Conservation (phyloP, 2,113 vertebrate genomes). For the Anguilla rostrata region DNA sequence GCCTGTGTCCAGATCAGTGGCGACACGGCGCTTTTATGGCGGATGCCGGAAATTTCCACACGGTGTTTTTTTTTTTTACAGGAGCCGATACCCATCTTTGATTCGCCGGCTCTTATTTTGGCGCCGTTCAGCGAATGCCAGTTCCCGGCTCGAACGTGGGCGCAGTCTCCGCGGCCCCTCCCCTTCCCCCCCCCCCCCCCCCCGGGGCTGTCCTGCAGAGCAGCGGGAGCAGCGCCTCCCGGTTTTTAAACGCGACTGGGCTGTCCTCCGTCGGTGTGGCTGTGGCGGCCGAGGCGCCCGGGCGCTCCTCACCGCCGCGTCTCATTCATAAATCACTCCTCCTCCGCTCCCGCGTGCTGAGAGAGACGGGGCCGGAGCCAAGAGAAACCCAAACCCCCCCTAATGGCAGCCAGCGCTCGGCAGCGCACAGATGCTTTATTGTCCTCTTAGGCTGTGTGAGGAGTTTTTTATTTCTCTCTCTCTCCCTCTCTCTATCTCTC, state of each 20-base stretch:
- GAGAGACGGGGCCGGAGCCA: background rate
- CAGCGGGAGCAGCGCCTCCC: no score
- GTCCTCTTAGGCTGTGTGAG: no score
- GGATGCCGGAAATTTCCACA: background rate
- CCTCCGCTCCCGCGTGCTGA: background rate
- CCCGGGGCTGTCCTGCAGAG: no score
- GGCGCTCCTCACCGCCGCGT: background rate
- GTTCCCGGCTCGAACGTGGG: background rate
- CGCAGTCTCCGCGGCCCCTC: no score
- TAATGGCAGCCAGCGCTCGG: background rate
- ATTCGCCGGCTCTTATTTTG: background rate
- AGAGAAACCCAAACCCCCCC: background rate
- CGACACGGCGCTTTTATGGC: background rate
- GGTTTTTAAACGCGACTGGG: no score
- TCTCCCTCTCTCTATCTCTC: no score
- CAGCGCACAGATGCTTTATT: no score
- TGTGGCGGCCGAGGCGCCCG: background rate
- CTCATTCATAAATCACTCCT: background rate
- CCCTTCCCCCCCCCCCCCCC: no score
- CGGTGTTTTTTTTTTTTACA: background rate
- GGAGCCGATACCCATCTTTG: background rate
- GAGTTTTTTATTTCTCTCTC: no score
- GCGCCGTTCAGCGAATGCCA: background rate
- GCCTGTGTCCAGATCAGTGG: background rate
- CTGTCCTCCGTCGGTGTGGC: no score